A percentile compares a stretch with the other conserved stretches of the same genome.
Evolutionary conservation across 92 coral and sea anemone genomes (phyloP).

Genomic region (Epizoanthus rinbou): DNA sequence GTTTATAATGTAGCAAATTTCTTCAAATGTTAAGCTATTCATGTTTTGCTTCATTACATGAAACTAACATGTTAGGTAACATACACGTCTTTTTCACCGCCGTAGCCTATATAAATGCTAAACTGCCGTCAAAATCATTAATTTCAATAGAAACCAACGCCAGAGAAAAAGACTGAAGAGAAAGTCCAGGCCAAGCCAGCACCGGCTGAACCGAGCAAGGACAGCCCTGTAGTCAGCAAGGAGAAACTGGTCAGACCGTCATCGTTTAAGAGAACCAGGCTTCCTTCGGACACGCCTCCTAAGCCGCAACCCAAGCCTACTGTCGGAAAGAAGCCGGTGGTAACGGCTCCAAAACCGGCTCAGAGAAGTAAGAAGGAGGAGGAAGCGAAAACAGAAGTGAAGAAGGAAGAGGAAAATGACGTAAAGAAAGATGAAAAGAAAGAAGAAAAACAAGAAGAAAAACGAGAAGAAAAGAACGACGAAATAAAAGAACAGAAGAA

Average conservation of each 20-base stretch:
- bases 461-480: conserved; percentile 3
- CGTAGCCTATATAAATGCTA: too few species aligned
- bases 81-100: too few species aligned
- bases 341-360: conserved; percentile 20
- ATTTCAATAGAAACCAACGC: conserved; percentile 18
- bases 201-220: conserved; percentile 11
- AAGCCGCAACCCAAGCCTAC: conserved; percentile 37
- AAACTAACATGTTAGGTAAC: too few species aligned
- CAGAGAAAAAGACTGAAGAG: conserved; percentile 33
- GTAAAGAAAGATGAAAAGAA: background rate
- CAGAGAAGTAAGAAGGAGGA: conserved; percentile 43
- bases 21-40: too few species aligned
- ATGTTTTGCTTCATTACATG: too few species aligned
- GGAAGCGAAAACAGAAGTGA: conserved; percentile 28
- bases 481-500: conserved; percentile 24
- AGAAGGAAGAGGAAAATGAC: conserved; percentile 16
- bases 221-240: conserved; percentile 11
- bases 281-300: conserved; percentile 34
- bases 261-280: conserved; percentile 28
- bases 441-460: conserved; percentile 41
- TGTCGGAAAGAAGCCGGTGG: conserved; percentile 26
- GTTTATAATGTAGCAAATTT: too few species aligned
- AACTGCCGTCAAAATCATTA: background rate
- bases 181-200: background rate
- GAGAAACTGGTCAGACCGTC: conserved; percentile 27